Evolutionary conservation across 2,113 vertebrate genomes (phyloP).

Genomic region (Amblyornis subalaris): DNA sequence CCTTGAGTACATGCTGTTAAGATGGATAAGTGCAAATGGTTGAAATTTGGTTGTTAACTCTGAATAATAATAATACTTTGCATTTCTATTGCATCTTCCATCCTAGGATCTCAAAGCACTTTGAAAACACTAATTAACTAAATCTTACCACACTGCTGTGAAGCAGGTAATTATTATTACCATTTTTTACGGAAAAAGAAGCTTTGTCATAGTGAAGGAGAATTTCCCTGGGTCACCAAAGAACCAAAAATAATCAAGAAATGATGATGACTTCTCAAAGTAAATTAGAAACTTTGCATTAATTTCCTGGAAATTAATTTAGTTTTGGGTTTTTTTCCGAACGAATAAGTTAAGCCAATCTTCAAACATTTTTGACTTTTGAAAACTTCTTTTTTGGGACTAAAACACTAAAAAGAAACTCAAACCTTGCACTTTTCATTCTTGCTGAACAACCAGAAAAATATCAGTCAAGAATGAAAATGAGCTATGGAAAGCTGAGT

Average conservation of each 20-base stretch:
- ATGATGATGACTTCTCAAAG: not conserved
- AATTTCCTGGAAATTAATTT: conserved; percentile 37
- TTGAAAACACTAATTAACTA: conserved; percentile 62
- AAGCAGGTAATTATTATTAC: conserved; percentile 59
- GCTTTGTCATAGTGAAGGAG: conserved; percentile 14
- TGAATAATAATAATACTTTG: conserved; percentile 76
- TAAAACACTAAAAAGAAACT: not conserved
- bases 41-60: conserved; percentile 75
- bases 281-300: conserved; percentile 10
- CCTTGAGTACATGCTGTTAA: conserved; percentile 69
- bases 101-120: conserved; percentile 67
- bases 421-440: not conserved
- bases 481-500: not conserved
- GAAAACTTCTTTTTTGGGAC: not conserved
- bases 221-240: conserved; percentile 27
- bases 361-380: not conserved
- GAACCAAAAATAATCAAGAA: conserved; percentile 33
- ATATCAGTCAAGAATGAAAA: conserved; percentile 29
- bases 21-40: conserved; percentile 73
- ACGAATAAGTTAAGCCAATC: not conserved
- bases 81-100: conserved; percentile 67
- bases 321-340: not conserved
- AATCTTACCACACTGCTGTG: conserved; percentile 34
- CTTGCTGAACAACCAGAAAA: conserved; percentile 8
- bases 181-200: conserved; percentile 21